Evolutionary conservation across 2,113 vertebrate species (phyloP), one percentile per base, ranked within the genome.

Genomic region (Nesospiza acunhae): DNA sequence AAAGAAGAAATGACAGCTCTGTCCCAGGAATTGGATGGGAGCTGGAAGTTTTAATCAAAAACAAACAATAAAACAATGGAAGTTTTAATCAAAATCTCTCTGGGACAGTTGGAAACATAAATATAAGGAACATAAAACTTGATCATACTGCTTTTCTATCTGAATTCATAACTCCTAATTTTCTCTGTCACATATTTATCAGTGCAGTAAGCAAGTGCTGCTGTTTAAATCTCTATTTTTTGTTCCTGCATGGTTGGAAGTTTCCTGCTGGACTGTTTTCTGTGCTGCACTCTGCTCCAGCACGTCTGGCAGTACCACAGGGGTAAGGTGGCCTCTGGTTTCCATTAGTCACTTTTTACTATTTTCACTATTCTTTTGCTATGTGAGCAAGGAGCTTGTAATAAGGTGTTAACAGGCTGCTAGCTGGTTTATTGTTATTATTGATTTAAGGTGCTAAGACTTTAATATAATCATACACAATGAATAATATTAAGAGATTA

Each of bases 341-440:
- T 89, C 94, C 92, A 97, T 94, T 87, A 97, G 95, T 77, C n/a
- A 5, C 83, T 87, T 96, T 66, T 63, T 44, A 79, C 53, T 75
- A 39, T 62, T 91, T 91, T 73, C 72, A 72, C 58, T 46, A 6
- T 91, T 94, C 53, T 66, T 75, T 68, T 82, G 27, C 69, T 68
- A 12, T 69, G 30, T 60, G 95, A 95, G 68, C 75, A 49, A 90
- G 91, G 77, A 92, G 82, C 90, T 97, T 97, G 76, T 94, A 94
- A 97, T 86, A 93, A 96, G 86, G 89, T 93, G 80, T 97, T 97
- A 96, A 96, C 91, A 96, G 93, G 85, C 82, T 97, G 93, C 93
- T 95, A 95, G 87, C 72, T 96, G 86, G 82, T 94, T 91, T 97
- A 89, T 80, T 89, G 75, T 72, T 63, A 37, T 44, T 96, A 95